These are phyloP conservation scores for Dendrolimus kikuchii DNA, from an alignment of 1,140 invertebrate genomes.

Conservation along the genomic window DNA sequence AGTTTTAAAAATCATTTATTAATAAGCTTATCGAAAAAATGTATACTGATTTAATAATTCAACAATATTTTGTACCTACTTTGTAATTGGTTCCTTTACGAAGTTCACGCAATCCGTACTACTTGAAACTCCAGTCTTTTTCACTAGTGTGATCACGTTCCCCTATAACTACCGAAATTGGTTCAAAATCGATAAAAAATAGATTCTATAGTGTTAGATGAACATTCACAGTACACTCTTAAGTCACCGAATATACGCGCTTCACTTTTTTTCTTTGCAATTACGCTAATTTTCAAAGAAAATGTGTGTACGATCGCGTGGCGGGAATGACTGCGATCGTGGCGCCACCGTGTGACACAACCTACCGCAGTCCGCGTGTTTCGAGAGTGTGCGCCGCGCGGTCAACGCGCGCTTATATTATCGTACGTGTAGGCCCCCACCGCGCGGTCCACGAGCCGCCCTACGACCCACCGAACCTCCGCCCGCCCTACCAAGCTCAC, in stretches of 20 bases:
- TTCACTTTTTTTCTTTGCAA: conserved; percentile 64
- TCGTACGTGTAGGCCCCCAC: conserved; percentile 14
- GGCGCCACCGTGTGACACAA: conserved; percentile 51
- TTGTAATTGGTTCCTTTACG: conserved; percentile 30
- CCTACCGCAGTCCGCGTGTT: conserved; percentile 57
- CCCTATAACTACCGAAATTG: conserved; percentile 25
- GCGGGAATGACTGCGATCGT: conserved; percentile 56
- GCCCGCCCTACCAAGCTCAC: conserved; percentile 28
- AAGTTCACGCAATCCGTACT: conserved; percentile 57
- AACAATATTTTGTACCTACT: conserved; percentile 23
- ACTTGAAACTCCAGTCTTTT: conserved; percentile 47
- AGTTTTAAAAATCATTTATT: not conserved
- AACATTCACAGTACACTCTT: conserved; percentile 50
- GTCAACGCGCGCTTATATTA: conserved; percentile 32
- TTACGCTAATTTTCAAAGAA: conserved; percentile 68
- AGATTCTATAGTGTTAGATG: conserved; percentile 26
- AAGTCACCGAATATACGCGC: conserved; percentile 48
- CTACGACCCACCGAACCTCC: conserved; percentile 14
- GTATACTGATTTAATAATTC: not conserved
- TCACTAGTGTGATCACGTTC: conserved; percentile 54
- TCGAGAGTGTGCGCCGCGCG: conserved; percentile 45
- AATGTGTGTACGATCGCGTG: conserved; percentile 41
- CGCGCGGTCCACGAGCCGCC: conserved; percentile 8
- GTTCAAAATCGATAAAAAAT: conserved; percentile 26
- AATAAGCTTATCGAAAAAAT: not conserved